Conservation (phyloP, 1,140 invertebrate species). For the Lethrus apterus region DNA sequence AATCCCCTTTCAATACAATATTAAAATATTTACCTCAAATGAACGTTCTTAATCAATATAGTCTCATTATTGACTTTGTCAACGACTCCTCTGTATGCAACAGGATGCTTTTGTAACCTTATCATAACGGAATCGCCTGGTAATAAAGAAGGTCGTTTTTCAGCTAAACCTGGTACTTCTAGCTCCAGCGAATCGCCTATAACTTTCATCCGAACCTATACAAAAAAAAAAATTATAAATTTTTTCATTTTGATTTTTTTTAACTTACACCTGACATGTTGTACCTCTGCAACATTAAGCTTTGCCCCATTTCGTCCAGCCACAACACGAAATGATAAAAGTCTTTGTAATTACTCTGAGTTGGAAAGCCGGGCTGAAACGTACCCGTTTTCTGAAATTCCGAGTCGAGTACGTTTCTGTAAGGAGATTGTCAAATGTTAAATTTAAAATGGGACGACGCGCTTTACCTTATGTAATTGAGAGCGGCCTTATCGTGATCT, state of each 20-base stretch:
- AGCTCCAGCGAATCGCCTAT: constrained; percentile 22
- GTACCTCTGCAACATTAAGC: constrained; percentile 25
- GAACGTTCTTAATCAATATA: constrained; percentile 23
- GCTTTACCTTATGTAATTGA: too few relatives aligned
- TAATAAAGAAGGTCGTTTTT: constrained; percentile 35
- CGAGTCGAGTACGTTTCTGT: neutral
- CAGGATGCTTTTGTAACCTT: constrained; percentile 28
- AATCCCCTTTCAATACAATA: too few relatives aligned
- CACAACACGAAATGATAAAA: constrained; percentile 33
- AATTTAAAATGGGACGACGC: neutral
- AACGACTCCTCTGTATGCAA: constrained; percentile 28
- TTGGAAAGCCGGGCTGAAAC: constrained; percentile 18
- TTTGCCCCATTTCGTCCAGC: constrained; percentile 28
- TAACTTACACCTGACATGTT: constrained; percentile 33
- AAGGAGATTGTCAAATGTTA: neutral
- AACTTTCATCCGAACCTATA: constrained; percentile 19
- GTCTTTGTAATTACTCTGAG: constrained; percentile 23
- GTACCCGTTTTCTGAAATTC: neutral
- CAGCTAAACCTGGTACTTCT: constrained; percentile 33
- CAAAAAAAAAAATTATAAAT: neutral
- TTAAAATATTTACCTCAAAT: constrained; percentile 23
- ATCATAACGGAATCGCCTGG: constrained; percentile 30
- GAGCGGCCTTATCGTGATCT: too few relatives aligned
- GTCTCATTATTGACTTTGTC: constrained; percentile 23
- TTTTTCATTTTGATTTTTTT: constrained; percentile 3